Evolutionary conservation across 2,888 invertebrate genomes (phyloP).

Genomic region (Andricus curvator): DNA sequence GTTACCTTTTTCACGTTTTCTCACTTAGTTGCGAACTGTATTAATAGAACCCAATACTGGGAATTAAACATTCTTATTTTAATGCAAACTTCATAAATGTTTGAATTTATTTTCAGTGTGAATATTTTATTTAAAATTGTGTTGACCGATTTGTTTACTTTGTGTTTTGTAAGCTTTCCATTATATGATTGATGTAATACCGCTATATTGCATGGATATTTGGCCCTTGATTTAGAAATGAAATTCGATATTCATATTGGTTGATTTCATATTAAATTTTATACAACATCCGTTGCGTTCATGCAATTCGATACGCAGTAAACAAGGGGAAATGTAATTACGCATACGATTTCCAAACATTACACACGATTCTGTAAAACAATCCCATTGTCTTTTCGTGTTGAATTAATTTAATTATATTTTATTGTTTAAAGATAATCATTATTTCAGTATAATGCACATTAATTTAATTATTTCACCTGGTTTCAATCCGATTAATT

Average conservation of each 20-base stretch:
- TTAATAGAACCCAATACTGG: too few species aligned
- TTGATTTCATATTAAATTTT: conserved; percentile 22
- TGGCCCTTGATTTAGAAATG: background rate
- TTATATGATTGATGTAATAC: background rate
- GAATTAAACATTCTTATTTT: too few species aligned
- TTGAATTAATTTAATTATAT: background rate
- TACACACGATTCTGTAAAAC: conserved; percentile 2
- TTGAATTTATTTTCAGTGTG: too few species aligned
- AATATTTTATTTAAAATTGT: too few species aligned
- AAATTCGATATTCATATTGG: conserved; percentile 33
- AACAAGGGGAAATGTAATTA: conserved; percentile 24
- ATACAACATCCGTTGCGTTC: conserved; percentile 13
- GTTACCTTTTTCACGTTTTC: too few species aligned
- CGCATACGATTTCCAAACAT: conserved; percentile 17
- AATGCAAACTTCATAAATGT: too few species aligned
- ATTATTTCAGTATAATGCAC: too few species aligned
- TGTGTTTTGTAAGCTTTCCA: background rate
- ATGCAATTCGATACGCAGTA: background rate
- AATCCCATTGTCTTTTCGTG: background rate
- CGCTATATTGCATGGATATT: background rate
- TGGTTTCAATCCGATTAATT: too few species aligned
- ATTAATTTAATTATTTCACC: too few species aligned
- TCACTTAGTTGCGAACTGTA: too few species aligned
- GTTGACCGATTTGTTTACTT: background rate
- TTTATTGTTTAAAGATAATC: too few species aligned